phyloP scores from a whole-genome alignment of 1,140 invertebrate species.

The Drosophila truncata region DNA sequence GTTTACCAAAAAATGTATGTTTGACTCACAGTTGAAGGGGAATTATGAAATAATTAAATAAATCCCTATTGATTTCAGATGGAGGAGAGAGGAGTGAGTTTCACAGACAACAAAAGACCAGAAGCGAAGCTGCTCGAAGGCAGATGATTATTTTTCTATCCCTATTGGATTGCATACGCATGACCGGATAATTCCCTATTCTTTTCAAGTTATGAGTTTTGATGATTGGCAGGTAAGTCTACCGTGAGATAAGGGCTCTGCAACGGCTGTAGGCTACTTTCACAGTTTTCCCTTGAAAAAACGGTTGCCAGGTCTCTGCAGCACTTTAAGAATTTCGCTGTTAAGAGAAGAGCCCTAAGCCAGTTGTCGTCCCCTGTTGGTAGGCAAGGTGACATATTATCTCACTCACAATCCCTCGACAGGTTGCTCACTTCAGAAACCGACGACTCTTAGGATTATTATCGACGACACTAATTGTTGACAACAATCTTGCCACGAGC shows the following conservation, averaged over 20 bases:
- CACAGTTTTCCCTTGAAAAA: conserved; percentile 22
- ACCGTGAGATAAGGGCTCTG: conserved; percentile 48
- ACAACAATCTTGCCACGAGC: conserved; percentile 65
- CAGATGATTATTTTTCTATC: conserved; percentile 68
- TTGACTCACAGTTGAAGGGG: conserved; percentile 20
- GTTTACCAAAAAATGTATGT: not conserved
- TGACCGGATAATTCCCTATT: conserved; percentile 61
- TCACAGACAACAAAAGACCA: conserved; percentile 27
- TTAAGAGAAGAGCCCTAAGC: conserved; percentile 1
- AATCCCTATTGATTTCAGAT: conserved; percentile 42
- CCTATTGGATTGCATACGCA: conserved; percentile 67
- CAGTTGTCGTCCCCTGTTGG: conserved; percentile 11
- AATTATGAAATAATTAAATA: conserved; percentile 52
- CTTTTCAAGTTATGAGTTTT: conserved; percentile 64
- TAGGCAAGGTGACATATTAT: conserved; percentile 19
- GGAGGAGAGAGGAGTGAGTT: conserved; percentile 5
- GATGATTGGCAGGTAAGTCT: conserved; percentile 74
- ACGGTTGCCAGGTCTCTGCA: conserved; percentile 43
- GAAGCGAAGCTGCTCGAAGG: conserved; percentile 35
- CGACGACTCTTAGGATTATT: conserved; percentile 34
- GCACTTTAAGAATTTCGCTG: conserved; percentile 3
- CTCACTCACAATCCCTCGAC: conserved; percentile 14
- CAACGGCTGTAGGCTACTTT: conserved; percentile 23
- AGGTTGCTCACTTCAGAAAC: conserved; percentile 39
- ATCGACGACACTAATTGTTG: conserved; percentile 50